These are phyloP conservation scores for Formica aserva DNA, from an alignment of 2,888 invertebrate species.

Conservation along the genomic window DNA sequence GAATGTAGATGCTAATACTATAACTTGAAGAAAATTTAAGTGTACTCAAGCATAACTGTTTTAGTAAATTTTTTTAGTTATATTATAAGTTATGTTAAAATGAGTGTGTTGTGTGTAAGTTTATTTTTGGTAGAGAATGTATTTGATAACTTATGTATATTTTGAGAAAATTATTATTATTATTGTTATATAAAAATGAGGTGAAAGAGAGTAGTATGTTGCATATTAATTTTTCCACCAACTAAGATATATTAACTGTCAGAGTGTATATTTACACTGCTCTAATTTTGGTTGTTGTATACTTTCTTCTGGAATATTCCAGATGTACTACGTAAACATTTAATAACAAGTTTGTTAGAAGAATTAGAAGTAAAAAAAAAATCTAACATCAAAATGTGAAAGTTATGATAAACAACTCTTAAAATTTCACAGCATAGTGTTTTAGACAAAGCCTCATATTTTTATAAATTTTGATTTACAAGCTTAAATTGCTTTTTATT, in stretches of 20 bases:
- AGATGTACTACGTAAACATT: not conserved
- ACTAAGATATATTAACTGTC: not conserved
- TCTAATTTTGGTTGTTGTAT: not conserved
- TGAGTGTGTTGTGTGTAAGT: slow-evolving; percentile 45
- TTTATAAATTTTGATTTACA: not conserved
- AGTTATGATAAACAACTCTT: not conserved
- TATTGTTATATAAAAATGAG: not conserved
- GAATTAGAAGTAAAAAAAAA: not conserved
- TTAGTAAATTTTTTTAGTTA: not conserved
- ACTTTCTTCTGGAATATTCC: not conserved
- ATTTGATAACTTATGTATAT: slow-evolving; percentile 10
- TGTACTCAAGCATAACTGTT: not conserved
- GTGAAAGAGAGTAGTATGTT: slow-evolving; percentile 23
- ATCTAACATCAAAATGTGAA: not conserved
- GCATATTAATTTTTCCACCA: slow-evolving; percentile 17
- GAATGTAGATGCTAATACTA: slow-evolving; percentile 1
- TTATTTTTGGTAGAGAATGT: slow-evolving; percentile 26
- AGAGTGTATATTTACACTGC: not conserved
- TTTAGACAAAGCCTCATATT: not conserved
- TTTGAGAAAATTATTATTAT: slow-evolving; percentile 20
- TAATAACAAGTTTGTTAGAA: not conserved
- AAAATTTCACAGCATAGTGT: not conserved
- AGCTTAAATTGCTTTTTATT: not conserved
- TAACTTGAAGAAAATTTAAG: slow-evolving; percentile 10
- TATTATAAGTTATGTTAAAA: not conserved